Conservation (phyloP, 1,140 invertebrate genomes). For the Eumeta japonica region DNA sequence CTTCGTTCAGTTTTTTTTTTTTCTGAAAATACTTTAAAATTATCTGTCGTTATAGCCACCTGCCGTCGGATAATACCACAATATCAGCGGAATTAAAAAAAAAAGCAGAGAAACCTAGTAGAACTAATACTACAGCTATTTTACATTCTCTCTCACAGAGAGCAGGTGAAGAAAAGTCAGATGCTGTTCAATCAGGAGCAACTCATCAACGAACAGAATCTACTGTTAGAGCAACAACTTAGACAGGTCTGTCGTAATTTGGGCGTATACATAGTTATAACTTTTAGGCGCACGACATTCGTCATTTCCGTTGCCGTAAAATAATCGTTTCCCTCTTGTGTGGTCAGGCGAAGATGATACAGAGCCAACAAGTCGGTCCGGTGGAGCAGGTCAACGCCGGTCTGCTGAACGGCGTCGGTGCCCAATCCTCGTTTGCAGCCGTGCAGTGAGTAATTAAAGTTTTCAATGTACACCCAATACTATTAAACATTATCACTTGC, state of each 20-base stretch:
- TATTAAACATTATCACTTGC: neutral
- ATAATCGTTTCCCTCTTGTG: slow-evolving; percentile 37
- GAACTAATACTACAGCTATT: no score
- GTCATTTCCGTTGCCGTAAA: slow-evolving; percentile 17
- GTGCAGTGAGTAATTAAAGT: slow-evolving; percentile 37
- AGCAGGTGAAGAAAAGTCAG: slow-evolving; percentile 61
- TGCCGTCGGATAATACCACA: no score
- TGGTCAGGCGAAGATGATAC: slow-evolving; percentile 62
- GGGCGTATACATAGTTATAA: slow-evolving; percentile 21
- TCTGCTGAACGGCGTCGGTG: slow-evolving; percentile 48
- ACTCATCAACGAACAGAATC: slow-evolving; percentile 59
- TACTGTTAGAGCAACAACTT: slow-evolving; percentile 56
- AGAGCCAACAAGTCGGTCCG: slow-evolving; percentile 59
- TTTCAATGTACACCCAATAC: no score
- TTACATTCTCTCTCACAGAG: no score
- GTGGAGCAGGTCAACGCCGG: slow-evolving; percentile 57
- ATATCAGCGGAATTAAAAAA: no score
- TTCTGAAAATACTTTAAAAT: no score
- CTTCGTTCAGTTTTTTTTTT: no score
- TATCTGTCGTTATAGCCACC: no score
- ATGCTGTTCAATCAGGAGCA: slow-evolving; percentile 63
- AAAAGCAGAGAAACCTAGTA: no score
- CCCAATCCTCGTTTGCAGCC: slow-evolving; percentile 28
- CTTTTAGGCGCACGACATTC: neutral
- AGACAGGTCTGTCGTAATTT: slow-evolving; percentile 40